Conservation (phyloP, 2,797 vertebrate genomes). For the Cynodonichthys magdalenae region DNA sequence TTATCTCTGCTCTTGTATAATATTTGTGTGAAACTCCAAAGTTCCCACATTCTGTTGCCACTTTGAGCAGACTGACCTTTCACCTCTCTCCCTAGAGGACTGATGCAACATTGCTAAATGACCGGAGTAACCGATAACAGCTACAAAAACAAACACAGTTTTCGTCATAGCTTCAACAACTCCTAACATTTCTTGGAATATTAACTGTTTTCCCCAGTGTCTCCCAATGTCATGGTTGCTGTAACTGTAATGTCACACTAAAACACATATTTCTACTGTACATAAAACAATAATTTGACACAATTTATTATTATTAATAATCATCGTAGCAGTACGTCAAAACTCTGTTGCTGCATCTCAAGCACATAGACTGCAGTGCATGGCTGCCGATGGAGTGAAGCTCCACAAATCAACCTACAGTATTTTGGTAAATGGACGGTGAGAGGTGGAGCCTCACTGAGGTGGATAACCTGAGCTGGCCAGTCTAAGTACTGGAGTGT, state of each 20-base stretch:
- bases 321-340: constrained; percentile 29
- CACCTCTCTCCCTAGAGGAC: constrained; percentile 35
- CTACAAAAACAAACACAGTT: constrained; percentile 2
- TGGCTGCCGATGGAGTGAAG: constrained; percentile 47
- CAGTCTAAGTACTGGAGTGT: constrained; percentile 69
- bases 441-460: constrained; percentile 44
- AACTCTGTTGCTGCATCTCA: constrained; percentile 38
- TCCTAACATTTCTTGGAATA: not conserved
- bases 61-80: constrained; percentile 53
- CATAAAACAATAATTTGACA: constrained; percentile 26
- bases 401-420: constrained; percentile 56
- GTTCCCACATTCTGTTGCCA: constrained; percentile 55
- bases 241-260: constrained; percentile 9
- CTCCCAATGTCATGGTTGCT: not conserved
- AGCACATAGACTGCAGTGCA: constrained; percentile 16
- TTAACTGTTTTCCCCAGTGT: too few relatives aligned
- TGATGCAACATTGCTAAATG: constrained; percentile 1
- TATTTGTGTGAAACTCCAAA: constrained; percentile 37
- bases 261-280: constrained; percentile 22
- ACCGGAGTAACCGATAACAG: not conserved
- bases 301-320: constrained; percentile 47
- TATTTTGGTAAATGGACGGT: constrained; percentile 67
- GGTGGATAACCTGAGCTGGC: constrained; percentile 71
- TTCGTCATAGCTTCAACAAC: not conserved
- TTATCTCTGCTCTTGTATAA: constrained; percentile 11